A percentile compares a stretch with the other conserved stretches of the same genome.
These are phyloP conservation scores for Lottia gigantea DNA, from an alignment of 2,888 invertebrate genomes.

Conservation along the genomic window DNA sequence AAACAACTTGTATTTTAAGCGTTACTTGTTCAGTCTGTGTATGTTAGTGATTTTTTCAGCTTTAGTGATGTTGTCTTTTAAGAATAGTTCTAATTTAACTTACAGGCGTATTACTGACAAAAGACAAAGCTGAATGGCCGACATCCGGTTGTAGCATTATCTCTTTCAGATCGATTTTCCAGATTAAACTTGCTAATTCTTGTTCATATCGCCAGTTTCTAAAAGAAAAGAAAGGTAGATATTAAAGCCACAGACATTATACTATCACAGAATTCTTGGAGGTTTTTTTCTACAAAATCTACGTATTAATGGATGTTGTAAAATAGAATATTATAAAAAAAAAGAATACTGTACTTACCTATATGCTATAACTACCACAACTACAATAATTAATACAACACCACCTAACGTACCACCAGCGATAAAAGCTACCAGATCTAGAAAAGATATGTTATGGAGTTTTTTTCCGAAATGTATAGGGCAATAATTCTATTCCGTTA, in stretches of 20 bases:
- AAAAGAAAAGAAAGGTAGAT: too few species aligned
- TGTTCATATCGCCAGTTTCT: constrained; percentile 98
- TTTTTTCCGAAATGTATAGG: too few species aligned
- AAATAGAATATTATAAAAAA: too few species aligned
- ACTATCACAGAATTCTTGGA: too few species aligned
- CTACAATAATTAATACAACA: constrained; percentile 75
- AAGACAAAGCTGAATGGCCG: constrained; percentile 32
- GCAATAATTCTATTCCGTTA: too few species aligned
- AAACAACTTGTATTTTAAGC: too few species aligned
- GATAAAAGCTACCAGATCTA: constrained; percentile 37
- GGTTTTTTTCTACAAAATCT: too few species aligned
- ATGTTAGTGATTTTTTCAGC: too few species aligned
- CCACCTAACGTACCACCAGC: constrained; percentile 76
- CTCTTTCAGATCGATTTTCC: constrained; percentile 94
- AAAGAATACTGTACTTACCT: constrained; percentile 70
- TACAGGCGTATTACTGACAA: constrained; percentile 32
- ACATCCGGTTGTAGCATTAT: constrained; percentile 66
- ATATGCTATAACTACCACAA: constrained; percentile 77
- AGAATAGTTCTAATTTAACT: constrained; percentile 1
- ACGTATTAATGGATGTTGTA: too few species aligned
- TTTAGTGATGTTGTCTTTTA: too few species aligned
- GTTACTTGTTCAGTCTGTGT: background rate
- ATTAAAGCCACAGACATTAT: too few species aligned
- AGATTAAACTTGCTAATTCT: constrained; percentile 95
- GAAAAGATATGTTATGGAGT: background rate